These are phyloP conservation scores for Heterochromis multidens DNA, from an alignment of 2,113 vertebrate species.

Conservation along the genomic window DNA sequence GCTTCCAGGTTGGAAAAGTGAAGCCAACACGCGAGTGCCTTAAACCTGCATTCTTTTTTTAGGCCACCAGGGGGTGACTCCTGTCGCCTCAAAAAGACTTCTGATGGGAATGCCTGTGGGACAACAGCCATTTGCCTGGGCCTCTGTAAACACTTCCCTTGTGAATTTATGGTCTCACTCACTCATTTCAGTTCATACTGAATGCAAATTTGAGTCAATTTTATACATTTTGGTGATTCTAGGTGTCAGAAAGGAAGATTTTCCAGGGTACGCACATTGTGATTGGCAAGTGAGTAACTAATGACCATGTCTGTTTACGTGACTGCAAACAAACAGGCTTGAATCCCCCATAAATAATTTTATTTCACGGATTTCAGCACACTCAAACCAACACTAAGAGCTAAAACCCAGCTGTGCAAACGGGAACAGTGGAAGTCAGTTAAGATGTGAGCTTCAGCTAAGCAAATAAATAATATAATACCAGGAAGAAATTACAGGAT, in stretches of 20 bases:
- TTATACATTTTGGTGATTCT: background rate
- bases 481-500: constrained; percentile 68
- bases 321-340: constrained; percentile 19
- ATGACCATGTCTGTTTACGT: background rate
- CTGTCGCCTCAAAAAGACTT: background rate
- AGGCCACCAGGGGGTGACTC: background rate
- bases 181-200: background rate
- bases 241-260: background rate
- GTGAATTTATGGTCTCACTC: background rate
- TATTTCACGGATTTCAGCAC: constrained; percentile 36
- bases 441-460: constrained; percentile 61
- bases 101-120: no score
- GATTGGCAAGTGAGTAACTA: background rate
- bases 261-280: background rate
- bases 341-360: constrained; percentile 35
- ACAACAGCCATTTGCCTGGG: background rate
- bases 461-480: constrained; percentile 71
- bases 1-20: background rate
- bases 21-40: background rate
- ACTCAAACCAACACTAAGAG: constrained; percentile 38
- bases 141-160: background rate
- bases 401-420: constrained; percentile 73
- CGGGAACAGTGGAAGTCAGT: constrained; percentile 57
- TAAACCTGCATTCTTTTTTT: background rate
- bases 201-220: fast-evolving